Evolutionary conservation across 1,140 invertebrate genomes (phyloP).

Genomic region (Sycophaga agraensis): DNA sequence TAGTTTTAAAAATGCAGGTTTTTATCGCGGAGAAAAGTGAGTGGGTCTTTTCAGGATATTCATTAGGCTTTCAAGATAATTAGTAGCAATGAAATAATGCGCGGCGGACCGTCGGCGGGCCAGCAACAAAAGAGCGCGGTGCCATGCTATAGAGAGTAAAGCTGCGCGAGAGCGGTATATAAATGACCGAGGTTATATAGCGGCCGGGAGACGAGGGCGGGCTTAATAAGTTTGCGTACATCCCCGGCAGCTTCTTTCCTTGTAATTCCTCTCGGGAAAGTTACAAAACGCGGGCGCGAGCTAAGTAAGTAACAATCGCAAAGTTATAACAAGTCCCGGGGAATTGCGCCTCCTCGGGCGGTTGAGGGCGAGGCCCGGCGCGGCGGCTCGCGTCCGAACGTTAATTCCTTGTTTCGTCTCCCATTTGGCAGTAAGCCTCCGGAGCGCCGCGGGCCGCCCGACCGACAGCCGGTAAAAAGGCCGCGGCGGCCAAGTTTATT

Average conservation of each 20-base stretch:
- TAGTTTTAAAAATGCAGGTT: too few species aligned
- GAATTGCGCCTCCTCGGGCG: not conserved
- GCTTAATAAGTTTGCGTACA: slow-evolving; percentile 7
- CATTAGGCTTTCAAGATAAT: too few species aligned
- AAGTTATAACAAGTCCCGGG: slow-evolving; percentile 13
- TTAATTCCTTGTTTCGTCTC: slow-evolving; percentile 22
- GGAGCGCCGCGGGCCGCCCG: too few species aligned
- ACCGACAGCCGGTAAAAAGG: too few species aligned
- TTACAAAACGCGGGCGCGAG: slow-evolving; percentile 16
- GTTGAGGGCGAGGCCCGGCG: not conserved
- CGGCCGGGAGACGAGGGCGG: not conserved
- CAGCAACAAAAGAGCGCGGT: too few species aligned
- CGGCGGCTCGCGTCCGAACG: slow-evolving; percentile 5
- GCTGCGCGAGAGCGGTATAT: too few species aligned
- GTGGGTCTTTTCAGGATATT: too few species aligned
- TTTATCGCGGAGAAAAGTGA: too few species aligned
- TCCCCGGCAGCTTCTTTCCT: slow-evolving; percentile 8
- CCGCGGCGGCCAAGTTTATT: too few species aligned
- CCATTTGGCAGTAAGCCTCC: slow-evolving; percentile 6
- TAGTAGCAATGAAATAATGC: too few species aligned
- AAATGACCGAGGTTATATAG: not conserved
- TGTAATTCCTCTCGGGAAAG: slow-evolving; percentile 16
- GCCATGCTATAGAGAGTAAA: too few species aligned
- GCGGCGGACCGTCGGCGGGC: too few species aligned
- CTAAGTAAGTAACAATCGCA: slow-evolving; percentile 19